Evolutionary conservation across 1,140 invertebrate genomes (phyloP), one percentile per base, ranked within the genome.

Genomic region (Drosophila grimshawi): DNA sequence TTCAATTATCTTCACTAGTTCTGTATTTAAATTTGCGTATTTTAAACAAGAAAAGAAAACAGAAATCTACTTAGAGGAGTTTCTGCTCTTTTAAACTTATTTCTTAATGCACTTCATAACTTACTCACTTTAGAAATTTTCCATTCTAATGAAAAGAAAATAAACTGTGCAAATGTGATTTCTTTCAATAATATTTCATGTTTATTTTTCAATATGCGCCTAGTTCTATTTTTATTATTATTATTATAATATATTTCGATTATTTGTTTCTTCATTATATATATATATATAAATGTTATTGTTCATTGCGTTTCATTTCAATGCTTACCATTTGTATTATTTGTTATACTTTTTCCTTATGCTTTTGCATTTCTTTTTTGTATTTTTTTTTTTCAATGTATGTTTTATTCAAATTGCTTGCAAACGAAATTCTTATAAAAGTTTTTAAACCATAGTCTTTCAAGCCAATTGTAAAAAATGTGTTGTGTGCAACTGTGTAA

Each of bases 181-280:
- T 80, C 69, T 62, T 86, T 86, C 83, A 86, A 88, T 86, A 86
- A 86, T 89, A 89, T 88, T 81, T 86, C 85, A 83, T 80, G 66
- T 82, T 86, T 86, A 86, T 86, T 88, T 88, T 86, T 86, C 76
- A 86, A 89, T 89, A 86, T 86, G 80, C 85, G 83, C 78, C 83
- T 86, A 86, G 83, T 88, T 86, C 85, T 86, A 86, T 86, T 86
- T 78, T 83, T 82, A 63, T 71, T 64, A 41, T 59, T 55, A 55
- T 59, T 59, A 43, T 59, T 48, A 27, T 61, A 49, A 74, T 74
- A 66, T 74, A 52, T 62, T 86, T 86, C 83, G 73, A 86, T 86
- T 83, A 86, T 83, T 86, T 83, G 77, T 71, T 63, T 67, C 80
- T 30, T 83, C 83, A 74, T 83, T 80, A 88, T 88, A 82, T 79